phyloP scores from a whole-genome alignment of 2,113 vertebrate species.

The Girardinichthys multiradiatus region DNA sequence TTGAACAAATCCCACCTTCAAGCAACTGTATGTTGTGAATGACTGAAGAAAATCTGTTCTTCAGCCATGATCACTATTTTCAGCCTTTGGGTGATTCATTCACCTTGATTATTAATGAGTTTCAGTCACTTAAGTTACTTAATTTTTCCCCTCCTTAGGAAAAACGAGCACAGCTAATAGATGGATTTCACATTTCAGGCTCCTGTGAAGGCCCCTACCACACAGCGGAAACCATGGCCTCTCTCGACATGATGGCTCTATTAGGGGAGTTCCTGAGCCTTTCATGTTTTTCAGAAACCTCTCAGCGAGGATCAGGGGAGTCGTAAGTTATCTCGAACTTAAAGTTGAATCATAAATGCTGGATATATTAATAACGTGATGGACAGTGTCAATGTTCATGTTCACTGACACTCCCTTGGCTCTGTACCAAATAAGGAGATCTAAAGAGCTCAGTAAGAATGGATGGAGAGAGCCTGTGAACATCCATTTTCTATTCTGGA shows the following conservation, averaged over 20 bases:
- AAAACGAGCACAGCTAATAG: neutral
- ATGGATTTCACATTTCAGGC: conserved; percentile 65
- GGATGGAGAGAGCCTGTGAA: no score
- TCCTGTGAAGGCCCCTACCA: conserved; percentile 60
- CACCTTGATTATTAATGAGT: neutral
- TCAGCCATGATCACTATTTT: neutral
- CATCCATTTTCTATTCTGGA: no score
- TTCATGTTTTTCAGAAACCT: neutral
- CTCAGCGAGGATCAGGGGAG: no score
- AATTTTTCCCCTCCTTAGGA: conserved; percentile 43
- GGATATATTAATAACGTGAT: conserved; percentile 11
- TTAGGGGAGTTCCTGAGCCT: conserved; percentile 54
- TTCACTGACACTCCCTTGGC: no score
- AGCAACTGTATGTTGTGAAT: conserved; percentile 2
- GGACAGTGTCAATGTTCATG: neutral
- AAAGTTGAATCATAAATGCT: neutral
- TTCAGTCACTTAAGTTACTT: conserved; percentile 15
- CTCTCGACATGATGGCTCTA: conserved; percentile 45
- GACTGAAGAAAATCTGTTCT: neutral
- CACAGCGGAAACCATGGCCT: conserved; percentile 48
- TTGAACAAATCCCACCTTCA: neutral
- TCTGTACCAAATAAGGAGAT: conserved; percentile 4
- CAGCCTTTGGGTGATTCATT: neutral
- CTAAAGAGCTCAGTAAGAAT: neutral
- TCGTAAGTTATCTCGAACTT: neutral